Base-by-base conservation (phyloP, 2,888 invertebrate genomes). In the Galeopsomyia nigrocyanea region DNA sequence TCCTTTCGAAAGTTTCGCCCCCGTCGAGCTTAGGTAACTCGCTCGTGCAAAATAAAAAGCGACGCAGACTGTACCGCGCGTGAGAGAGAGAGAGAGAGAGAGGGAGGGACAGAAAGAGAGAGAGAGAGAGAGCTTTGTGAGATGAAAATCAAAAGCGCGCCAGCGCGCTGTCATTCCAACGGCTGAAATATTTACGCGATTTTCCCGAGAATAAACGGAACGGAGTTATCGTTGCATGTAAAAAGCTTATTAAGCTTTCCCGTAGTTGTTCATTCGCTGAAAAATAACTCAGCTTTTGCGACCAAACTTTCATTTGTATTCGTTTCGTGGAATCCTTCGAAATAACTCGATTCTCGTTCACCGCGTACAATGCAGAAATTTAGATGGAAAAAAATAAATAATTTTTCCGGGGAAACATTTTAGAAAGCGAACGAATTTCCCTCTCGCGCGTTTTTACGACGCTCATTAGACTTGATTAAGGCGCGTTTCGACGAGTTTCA, bases 1-100 rank as follows among this genome's bases (percentile, higher is more conserved):
- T 72, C 68, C 68, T 65, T 68, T 73, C 65, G 51, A 73, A 73
- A 68, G 63, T 72, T 72, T 67, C 49, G 55, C 21, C 60, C 22
- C 64, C 64, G 73, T 60, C 68, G 67, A 68, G 64, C 64, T 73
- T 21, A 68, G 55, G 55, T 14, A 13, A 58, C 47, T 46, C 39
- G 39, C 10, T 39, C 55, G 64, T 47, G 53, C 26, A 65, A 7
- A 39, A 39, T 10, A 39, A 39, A 39, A 7, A 39, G 13, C 10
- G 10, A 39, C 10, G 7, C 39, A 39, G 39, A 39, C 39, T 39
- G 13, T 10, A 13, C 39, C 5, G 26, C 2, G 26, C 2, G 26
- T 3, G 26, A 26, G 5, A 26, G 26, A 26, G 26, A 26, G 26
- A 3, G 58, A 56, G 39, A 68, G 51, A 31, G 39, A 39, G 53